Evolutionary conservation across 2,797 vertebrate species (phyloP).

Genomic region (Tarsius wallacei): DNA sequence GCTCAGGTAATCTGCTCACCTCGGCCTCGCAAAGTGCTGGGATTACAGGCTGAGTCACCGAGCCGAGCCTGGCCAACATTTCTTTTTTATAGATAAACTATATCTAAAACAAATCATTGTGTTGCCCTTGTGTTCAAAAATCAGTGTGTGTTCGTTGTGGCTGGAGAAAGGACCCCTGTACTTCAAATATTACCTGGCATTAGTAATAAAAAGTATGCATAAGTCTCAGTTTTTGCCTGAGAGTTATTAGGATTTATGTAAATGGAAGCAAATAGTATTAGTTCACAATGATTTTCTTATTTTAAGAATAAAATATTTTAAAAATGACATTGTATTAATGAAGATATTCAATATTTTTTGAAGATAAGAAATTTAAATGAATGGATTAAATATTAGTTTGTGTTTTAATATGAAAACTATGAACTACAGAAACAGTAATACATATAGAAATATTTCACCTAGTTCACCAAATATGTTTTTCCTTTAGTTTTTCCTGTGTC

Average conservation of each 20-base stretch:
- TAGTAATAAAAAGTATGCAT: slow-evolving; percentile 19
- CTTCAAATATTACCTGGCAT: background rate
- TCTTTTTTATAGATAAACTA: background rate
- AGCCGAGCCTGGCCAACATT: background rate
- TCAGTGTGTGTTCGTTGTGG: background rate
- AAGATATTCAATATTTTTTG: slow-evolving; percentile 7
- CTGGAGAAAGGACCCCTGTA: background rate
- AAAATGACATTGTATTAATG: background rate
- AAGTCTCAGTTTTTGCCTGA: background rate
- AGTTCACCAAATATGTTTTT: background rate
- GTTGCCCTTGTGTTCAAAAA: background rate
- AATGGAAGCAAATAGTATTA: background rate
- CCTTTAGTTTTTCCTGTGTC: background rate
- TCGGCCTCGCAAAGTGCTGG: too few relatives aligned
- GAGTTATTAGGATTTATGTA: background rate
- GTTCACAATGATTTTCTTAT: background rate
- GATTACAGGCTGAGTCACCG: too few relatives aligned
- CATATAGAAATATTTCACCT: background rate
- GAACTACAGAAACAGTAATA: background rate
- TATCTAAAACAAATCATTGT: slow-evolving; percentile 2
- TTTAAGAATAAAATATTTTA: slow-evolving; percentile 22
- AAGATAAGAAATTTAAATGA: background rate
- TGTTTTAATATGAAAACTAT: background rate
- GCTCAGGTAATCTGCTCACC: too few relatives aligned
- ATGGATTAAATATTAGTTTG: background rate